Conservation (phyloP, 2,888 invertebrate species). For the Diogma glabrata region DNA sequence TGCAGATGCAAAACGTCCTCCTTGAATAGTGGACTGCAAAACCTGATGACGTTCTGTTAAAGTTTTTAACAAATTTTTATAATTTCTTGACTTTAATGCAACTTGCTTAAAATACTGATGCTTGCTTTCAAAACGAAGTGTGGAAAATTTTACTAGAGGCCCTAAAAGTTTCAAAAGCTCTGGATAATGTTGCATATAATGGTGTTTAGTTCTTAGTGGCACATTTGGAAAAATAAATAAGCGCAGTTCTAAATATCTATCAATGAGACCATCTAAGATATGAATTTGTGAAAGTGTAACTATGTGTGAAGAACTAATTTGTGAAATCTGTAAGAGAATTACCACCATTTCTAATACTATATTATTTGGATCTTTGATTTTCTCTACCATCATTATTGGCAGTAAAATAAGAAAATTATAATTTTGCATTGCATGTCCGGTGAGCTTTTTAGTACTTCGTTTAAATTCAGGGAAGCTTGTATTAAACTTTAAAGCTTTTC, state of each 20-base stretch:
- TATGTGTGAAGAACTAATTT: background rate
- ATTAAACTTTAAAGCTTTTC: conserved; percentile 5
- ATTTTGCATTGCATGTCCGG: conserved; percentile 11
- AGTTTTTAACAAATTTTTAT: background rate
- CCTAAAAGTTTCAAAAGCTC: too few species aligned
- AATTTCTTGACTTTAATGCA: background rate
- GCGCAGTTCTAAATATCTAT: conserved; percentile 11
- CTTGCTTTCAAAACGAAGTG: background rate
- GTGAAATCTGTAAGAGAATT: background rate
- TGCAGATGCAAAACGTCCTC: background rate
- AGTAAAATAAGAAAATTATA: conserved; percentile 6
- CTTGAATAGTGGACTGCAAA: background rate
- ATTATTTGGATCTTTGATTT: conserved; percentile 6
- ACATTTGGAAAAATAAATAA: conserved; percentile 14
- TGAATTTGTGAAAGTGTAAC: background rate
- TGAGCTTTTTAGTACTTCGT: conserved; percentile 5
- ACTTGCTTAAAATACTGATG: conserved; percentile 1
- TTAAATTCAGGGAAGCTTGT: conserved; percentile 10
- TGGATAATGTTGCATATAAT: conserved; percentile 17
- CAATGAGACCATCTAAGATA: background rate
- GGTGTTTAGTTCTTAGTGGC: conserved; percentile 17
- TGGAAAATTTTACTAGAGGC: background rate
- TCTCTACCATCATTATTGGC: conserved; percentile 5
- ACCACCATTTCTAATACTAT: conserved; percentile 6
- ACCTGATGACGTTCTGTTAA: background rate